Conservation (phyloP, 2,113 vertebrate species). For the Cynocephalus volans region DNA sequence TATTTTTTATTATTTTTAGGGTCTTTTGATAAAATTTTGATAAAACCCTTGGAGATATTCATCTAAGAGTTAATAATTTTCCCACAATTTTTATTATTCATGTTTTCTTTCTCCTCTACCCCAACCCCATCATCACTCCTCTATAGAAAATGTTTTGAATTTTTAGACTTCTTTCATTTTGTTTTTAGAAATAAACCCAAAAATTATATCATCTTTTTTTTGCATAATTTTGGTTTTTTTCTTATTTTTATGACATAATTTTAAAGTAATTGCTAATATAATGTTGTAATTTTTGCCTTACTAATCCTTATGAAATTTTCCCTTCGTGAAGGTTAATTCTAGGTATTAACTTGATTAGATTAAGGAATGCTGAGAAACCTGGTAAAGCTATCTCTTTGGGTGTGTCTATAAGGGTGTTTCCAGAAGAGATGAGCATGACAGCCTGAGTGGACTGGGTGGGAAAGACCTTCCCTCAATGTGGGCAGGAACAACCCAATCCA, state of each 20-base stretch:
- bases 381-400: too few species aligned
- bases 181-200: not conserved
- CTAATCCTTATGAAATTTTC: not conserved
- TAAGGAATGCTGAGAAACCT: too few species aligned
- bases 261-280: not conserved
- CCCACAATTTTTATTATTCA: not conserved
- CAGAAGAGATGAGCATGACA: too few species aligned
- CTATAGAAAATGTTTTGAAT: constrained; percentile 2
- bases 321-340: too few species aligned
- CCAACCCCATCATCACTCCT: not conserved
- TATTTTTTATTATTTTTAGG: constrained; percentile 13
- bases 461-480: too few species aligned
- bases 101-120: not conserved
- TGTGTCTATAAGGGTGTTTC: too few species aligned
- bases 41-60: not conserved
- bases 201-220: not conserved
- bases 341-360: too few species aligned
- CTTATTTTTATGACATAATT: constrained; percentile 6
- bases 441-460: too few species aligned
- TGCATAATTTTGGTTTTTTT: not conserved
- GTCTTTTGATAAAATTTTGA: constrained; percentile 6
- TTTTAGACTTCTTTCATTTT: not conserved
- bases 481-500: too few species aligned
- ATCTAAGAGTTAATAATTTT: not conserved
- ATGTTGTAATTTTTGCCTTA: not conserved